Conservation (phyloP, 2,797 vertebrate species). For the Hippocampus kuda region DNA sequence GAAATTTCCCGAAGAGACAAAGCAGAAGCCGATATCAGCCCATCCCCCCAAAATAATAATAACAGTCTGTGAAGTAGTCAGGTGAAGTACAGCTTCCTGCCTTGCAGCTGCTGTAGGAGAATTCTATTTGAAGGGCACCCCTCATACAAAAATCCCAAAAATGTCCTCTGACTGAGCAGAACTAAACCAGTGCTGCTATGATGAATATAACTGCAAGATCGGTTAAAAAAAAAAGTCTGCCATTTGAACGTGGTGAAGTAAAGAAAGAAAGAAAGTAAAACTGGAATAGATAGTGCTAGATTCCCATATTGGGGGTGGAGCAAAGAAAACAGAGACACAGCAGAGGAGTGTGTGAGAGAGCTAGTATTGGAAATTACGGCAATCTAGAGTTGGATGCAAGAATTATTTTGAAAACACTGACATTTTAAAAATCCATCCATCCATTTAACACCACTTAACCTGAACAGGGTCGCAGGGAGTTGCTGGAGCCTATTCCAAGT, state of each 20-base stretch:
- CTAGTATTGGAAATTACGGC: background rate
- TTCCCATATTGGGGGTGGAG: slow-evolving; percentile 1
- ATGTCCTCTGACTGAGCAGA: slow-evolving; percentile 46
- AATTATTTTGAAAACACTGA: background rate
- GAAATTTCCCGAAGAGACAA: slow-evolving; percentile 23
- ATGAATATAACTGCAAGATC: slow-evolving; percentile 13
- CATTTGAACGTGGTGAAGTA: slow-evolving; percentile 11
- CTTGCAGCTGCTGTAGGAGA: slow-evolving; percentile 45
- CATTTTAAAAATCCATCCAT: too few species aligned
- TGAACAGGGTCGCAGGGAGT: too few species aligned
- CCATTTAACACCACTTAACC: too few species aligned
- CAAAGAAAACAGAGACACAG: background rate
- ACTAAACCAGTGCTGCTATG: slow-evolving; percentile 16
- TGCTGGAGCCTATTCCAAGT: too few species aligned
- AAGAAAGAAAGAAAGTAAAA: slow-evolving; percentile 3
- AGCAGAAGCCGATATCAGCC: slow-evolving; percentile 18
- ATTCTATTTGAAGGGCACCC: slow-evolving; percentile 39
- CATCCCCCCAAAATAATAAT: slow-evolving; percentile 49
- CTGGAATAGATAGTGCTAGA: background rate
- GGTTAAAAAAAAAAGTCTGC: background rate
- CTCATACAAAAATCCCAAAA: slow-evolving; percentile 57
- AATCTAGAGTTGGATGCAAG: background rate
- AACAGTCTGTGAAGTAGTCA: slow-evolving; percentile 33
- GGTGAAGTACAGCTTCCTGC: slow-evolving; percentile 14
- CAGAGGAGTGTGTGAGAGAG: slow-evolving; percentile 6